phyloP scores from a whole-genome alignment of 2,888 invertebrate species.

The Busseola fusca region DNA sequence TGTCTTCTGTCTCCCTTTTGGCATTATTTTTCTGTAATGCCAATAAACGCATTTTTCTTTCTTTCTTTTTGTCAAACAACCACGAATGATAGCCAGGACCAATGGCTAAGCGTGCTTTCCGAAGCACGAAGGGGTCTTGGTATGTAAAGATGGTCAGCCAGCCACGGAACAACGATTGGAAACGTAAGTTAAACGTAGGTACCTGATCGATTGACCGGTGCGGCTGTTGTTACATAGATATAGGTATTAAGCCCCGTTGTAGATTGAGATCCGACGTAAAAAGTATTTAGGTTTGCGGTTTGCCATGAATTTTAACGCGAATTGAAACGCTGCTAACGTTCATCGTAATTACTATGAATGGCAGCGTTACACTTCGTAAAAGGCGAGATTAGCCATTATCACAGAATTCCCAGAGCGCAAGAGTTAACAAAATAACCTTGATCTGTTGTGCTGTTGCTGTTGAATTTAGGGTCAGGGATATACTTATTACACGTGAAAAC shows the following conservation, averaged over 20 bases:
- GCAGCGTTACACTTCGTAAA: neutral
- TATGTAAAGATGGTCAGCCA: too few relatives aligned
- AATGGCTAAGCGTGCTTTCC: neutral
- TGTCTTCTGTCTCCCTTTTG: too few relatives aligned
- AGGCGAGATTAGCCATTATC: constrained; percentile 8
- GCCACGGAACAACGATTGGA: neutral
- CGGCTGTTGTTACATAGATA: neutral
- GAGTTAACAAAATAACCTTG: constrained; percentile 16
- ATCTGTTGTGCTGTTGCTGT: neutral
- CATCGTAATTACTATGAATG: neutral
- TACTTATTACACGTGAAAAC: neutral
- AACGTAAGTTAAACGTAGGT: too few relatives aligned
- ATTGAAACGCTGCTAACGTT: too few relatives aligned
- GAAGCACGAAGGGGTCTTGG: neutral
- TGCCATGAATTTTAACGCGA: neutral
- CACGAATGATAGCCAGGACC: neutral
- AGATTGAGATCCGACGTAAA: neutral
- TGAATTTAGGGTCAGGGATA: neutral
- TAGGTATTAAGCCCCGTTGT: neutral
- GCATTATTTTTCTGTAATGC: too few relatives aligned
- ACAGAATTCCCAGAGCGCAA: neutral
- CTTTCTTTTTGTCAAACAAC: neutral
- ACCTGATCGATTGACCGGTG: neutral
- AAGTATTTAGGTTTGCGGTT: neutral
- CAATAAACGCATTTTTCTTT: too few relatives aligned